Evolutionary conservation across 2,113 vertebrate species (phyloP), one percentile per base, ranked within the genome.

Genomic region (Bufo gargarizans): DNA sequence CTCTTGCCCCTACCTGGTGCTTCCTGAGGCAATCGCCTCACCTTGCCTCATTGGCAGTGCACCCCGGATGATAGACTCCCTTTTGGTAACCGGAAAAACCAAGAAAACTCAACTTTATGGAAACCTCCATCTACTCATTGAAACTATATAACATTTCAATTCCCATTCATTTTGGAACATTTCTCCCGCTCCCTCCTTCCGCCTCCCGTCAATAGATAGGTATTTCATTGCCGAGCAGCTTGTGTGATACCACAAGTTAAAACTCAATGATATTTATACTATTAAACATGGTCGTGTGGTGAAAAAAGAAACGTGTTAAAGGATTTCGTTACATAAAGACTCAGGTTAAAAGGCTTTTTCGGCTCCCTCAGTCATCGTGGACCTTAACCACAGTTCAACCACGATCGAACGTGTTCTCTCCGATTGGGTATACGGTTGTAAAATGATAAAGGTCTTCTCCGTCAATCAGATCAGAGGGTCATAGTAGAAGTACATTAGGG

Each of bases 311-410:
- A 82, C 50, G 86, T 84, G 81, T 89, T 84, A 84, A 89, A 84
- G 87, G 87, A 89, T 89, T 89, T 89, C 16, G 87, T 89, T 84
- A 84, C 81, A 77, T 89, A 89, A 89, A 89, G 87, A 69, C 59
- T 77, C 76, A 22, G 87, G 81, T 89, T 89, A 89, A 84, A 72
- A 84, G 80, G 87, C 58, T 78, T 47, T 76, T 47, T 71, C 53
- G 87, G 71, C 20, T 65, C 22, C 63, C 74, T 77, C 72, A 77
- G 63, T 89, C 72, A 78, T 84, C 78, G 72, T 55, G 81, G 81
- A 89, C 87, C 55, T 43, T 82, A 84, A 89, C 87, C 87, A 89
- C 87, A 89, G 59, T 77, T 47, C 63, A 89, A 89, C 87, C 87
- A 89, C 87, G 67, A 89, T 89, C 81, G 72, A 89, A 89, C 43